Conservation (phyloP, 2,888 invertebrate species). For the Globia sparganii region DNA sequence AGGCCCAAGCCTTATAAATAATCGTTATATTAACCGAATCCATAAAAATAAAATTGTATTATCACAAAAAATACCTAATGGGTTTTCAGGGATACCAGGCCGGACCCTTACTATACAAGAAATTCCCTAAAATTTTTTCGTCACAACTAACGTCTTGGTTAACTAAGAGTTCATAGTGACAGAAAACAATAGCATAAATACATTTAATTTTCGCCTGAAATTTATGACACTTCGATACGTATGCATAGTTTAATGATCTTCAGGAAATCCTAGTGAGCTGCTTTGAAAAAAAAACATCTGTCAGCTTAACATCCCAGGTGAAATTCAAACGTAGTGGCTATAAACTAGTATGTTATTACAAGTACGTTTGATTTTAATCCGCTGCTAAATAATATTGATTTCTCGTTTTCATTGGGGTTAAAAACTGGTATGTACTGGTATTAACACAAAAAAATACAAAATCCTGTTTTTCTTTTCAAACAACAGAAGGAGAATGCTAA, state of each 20-base stretch:
- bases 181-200: neutral
- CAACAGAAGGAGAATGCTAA: neutral
- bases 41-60: conserved; percentile 6
- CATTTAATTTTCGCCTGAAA: neutral
- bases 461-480: conserved; percentile 10
- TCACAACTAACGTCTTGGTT: too few species aligned
- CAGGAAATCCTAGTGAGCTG: neutral
- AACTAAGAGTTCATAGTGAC: neutral
- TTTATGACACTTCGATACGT: neutral
- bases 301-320: neutral
- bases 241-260: neutral
- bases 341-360: neutral
- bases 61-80: conserved; percentile 12
- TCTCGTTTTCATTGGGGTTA: neutral
- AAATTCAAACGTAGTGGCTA: too few species aligned
- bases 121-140: neutral
- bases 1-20: neutral
- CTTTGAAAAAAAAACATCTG: neutral
- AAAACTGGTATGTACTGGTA: too few species aligned
- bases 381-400: neutral
- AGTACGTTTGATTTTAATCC: neutral
- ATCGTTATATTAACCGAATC: conserved; percentile 11
- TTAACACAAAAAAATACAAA: neutral
- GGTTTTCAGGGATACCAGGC: neutral
- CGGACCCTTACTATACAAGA: neutral